Evolutionary conservation across 2,888 invertebrate genomes (phyloP).

Genomic region (Hirtodrosophila cameraria): DNA sequence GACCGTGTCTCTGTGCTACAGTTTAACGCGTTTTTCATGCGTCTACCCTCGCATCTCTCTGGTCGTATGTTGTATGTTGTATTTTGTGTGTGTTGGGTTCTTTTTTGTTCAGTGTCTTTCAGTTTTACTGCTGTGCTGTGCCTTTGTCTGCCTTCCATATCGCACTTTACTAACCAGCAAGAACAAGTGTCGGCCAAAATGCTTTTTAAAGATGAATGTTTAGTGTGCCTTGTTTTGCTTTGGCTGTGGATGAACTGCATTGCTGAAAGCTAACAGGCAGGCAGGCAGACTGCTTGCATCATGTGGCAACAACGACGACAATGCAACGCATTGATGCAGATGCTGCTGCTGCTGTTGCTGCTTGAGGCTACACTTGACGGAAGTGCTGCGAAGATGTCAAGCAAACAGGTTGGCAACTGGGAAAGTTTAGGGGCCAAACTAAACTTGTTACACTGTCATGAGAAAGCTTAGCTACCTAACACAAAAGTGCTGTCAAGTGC

Average conservation of each 20-base stretch:
- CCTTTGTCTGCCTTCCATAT: slow-evolving; percentile 28
- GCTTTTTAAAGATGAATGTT: slow-evolving; percentile 73
- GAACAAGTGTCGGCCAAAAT: slow-evolving; percentile 69
- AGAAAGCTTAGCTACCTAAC: slow-evolving; percentile 43
- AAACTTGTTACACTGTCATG: slow-evolving; percentile 45
- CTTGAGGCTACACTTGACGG: slow-evolving; percentile 24
- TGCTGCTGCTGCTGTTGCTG: background rate
- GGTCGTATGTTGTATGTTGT: slow-evolving; percentile 20
- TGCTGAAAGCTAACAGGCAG: background rate
- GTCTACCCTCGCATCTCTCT: slow-evolving; percentile 11
- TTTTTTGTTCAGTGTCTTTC: slow-evolving; percentile 13
- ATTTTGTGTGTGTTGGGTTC: background rate
- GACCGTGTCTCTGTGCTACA: slow-evolving; percentile 36
- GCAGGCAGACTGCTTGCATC: background rate
- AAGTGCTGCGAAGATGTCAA: slow-evolving; percentile 40
- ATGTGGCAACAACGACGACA: slow-evolving; percentile 39
- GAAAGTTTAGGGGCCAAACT: slow-evolving; percentile 26
- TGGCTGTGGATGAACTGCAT: slow-evolving; percentile 34
- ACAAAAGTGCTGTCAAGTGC: slow-evolving; percentile 41
- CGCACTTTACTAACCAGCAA: slow-evolving; percentile 14
- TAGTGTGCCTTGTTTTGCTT: slow-evolving; percentile 48
- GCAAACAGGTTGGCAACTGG: slow-evolving; percentile 53
- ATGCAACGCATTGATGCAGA: slow-evolving; percentile 54
- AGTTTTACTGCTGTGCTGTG: slow-evolving; percentile 5
- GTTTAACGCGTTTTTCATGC: slow-evolving; percentile 49